phyloP scores from a whole-genome alignment of 30 jellyfish, hydroid and myxozoan genomes.

The Clytia hemisphaerica region DNA sequence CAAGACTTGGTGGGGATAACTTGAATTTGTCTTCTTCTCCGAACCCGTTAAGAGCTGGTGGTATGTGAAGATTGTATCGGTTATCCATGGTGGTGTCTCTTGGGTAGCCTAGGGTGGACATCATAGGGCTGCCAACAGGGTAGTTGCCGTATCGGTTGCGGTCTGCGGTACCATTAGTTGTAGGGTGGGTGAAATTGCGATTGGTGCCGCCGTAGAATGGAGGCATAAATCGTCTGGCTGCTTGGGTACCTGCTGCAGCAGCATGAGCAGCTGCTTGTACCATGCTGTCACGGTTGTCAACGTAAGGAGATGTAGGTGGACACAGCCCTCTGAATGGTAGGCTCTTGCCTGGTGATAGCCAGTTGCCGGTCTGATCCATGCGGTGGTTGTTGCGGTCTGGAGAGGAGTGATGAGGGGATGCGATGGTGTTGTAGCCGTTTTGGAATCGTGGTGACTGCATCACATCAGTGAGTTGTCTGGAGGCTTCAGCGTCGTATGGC shows the following conservation, averaged over 20 bases:
- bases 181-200: conserved; percentile 30
- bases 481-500: conserved; percentile 24
- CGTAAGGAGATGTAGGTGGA: conserved; percentile 29
- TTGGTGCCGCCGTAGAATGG: conserved; percentile 26
- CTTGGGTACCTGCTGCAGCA: conserved; percentile 18
- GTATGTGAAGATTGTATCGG: conserved; percentile 27
- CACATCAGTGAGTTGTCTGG: conserved; percentile 20
- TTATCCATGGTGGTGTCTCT: conserved; percentile 35
- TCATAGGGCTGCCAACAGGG: conserved; percentile 35
- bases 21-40: conserved; percentile 34
- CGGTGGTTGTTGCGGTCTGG: conserved; percentile 32
- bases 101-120: conserved; percentile 38
- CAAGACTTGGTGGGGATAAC: conserved; percentile 33
- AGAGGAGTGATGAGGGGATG: conserved; percentile 44
- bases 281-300: conserved; percentile 14
- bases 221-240: conserved; percentile 30
- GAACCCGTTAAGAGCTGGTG: conserved; percentile 14
- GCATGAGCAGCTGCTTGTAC: conserved; percentile 32
- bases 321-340: too few species aligned
- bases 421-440: neutral
- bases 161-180: too few species aligned
- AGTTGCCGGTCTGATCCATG: conserved; percentile 4
- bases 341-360: conserved; percentile 10
- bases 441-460: conserved; percentile 10
- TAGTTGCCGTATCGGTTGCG: conserved; percentile 25